phyloP scores from a whole-genome alignment of 1,140 invertebrate genomes.

The Conus betulinus region DNA sequence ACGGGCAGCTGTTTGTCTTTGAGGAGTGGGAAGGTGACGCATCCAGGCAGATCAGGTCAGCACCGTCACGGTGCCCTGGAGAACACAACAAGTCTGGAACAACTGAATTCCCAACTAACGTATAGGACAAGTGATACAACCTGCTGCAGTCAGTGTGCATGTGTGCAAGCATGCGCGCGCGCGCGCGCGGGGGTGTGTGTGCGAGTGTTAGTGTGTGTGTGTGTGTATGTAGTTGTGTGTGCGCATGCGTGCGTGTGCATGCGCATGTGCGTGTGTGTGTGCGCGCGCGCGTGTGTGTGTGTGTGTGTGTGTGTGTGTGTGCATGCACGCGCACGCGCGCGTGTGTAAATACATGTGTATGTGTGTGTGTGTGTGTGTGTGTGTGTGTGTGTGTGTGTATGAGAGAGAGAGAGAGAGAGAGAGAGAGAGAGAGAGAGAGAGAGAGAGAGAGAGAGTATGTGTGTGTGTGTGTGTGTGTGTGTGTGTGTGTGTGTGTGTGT shows the following conservation, averaged over 20 bases:
- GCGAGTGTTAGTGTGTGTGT: too few relatives aligned
- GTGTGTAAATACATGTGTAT: neutral
- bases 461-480: slow-evolving; percentile 31
- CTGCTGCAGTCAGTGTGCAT: too few relatives aligned
- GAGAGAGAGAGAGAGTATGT: neutral
- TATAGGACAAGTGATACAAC: too few relatives aligned
- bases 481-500: neutral
- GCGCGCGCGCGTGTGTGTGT: neutral
- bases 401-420: neutral
- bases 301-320: slow-evolving; percentile 1
- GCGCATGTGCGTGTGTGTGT: neutral
- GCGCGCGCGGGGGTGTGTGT: too few relatives aligned
- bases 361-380: slow-evolving; percentile 20
- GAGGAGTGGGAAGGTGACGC: too few relatives aligned
- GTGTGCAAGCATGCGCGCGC: too few relatives aligned
- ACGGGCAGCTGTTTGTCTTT: too few relatives aligned
- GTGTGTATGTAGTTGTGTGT: too few relatives aligned
- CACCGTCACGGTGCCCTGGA: too few relatives aligned
- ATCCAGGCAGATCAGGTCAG: too few relatives aligned
- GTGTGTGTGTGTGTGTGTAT: neutral
- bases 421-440: neutral
- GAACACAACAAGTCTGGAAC: too few relatives aligned
- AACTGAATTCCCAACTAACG: too few relatives aligned
- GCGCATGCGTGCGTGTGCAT: neutral
- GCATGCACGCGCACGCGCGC: neutral